Evolutionary conservation across 1,140 invertebrate species (phyloP).

Genomic region (Listronotus oregonensis): DNA sequence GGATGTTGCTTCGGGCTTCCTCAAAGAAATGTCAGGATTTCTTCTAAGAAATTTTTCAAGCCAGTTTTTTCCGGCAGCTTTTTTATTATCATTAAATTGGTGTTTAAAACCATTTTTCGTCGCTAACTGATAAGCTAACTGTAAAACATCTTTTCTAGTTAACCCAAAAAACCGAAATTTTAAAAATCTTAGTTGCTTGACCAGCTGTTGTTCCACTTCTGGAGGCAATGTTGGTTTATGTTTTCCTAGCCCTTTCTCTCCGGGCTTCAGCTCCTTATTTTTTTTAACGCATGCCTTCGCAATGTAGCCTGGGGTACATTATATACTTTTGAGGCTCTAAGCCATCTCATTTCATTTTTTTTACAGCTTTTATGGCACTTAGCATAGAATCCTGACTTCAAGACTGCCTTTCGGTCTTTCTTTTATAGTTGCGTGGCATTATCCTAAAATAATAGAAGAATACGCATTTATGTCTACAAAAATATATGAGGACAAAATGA

Average conservation of each 20-base stretch:
- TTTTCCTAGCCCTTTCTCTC: not conserved
- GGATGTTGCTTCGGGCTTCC: no score
- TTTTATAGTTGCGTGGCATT: no score
- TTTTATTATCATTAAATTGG: constrained; percentile 37
- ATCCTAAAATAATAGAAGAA: no score
- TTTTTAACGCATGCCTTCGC: constrained; percentile 16
- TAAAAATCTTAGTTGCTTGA: constrained; percentile 14
- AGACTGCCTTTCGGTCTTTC: not conserved
- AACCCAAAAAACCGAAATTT: constrained; percentile 29
- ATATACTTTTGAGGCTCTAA: constrained; percentile 1
- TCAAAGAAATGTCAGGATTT: no score
- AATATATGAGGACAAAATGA: no score
- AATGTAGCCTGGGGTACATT: no score
- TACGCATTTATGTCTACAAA: no score
- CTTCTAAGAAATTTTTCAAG: no score
- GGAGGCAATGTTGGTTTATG: not conserved
- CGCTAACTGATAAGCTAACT: constrained; percentile 45
- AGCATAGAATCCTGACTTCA: constrained; percentile 3
- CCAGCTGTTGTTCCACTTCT: constrained; percentile 9
- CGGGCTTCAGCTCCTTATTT: constrained; percentile 3
- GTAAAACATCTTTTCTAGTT: constrained; percentile 33
- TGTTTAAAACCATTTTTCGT: constrained; percentile 39
- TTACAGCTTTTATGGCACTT: not conserved
- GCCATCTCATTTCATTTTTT: constrained; percentile 3
- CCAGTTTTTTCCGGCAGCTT: constrained; percentile 40